Evolutionary conservation across 2,888 invertebrate genomes (phyloP), one percentile per base, ranked within the genome.

Genomic region (Zelleria hepariella): DNA sequence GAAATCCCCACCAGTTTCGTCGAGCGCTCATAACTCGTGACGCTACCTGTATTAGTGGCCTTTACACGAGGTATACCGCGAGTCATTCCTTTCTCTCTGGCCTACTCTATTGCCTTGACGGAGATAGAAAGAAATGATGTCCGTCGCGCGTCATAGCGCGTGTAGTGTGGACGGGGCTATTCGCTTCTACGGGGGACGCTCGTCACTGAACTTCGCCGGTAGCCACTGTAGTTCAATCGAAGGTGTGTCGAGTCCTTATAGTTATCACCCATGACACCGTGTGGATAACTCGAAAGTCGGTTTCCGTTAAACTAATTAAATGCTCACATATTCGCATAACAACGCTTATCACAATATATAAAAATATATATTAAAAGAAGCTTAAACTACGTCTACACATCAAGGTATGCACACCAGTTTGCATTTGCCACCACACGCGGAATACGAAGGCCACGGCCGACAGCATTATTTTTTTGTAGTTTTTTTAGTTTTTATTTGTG

Each of bases 321-420:
- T 87, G 86, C 86, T 86, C 83, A 77, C 78, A 82, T 79, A 79
- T 79, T 82, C 83, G 86, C 86, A 86, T 85, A 85, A 84, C 83
- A 86, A 85, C 80, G 80, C 86, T 87, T 86, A 88, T 88, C 87
- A 86, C 87, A 86, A 83, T 86, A 85, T 85, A 86, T 86, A 88
- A 87, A 88, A 87, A 87, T 84, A 88, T 86, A 84, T 86, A 82
- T 84, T 80, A 83, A 85, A 26, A 84, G 83, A 87, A 87, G 86
- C 86, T 82, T 86, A 86, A 71, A 76, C 84, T 86, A 87, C 77
- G 75, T 77, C 86, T 87, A 88, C 83, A 85, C 83, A 81, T 76
- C 77, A 79, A 86, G 59, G 80, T 82, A 82, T 82, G 84, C 83
- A 80, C 76, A 80, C 81, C 76, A 80, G 75, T 79, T 82, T 82